phyloP scores from a whole-genome alignment of 1,140 invertebrate species.

The Glossosoma conforme region DNA sequence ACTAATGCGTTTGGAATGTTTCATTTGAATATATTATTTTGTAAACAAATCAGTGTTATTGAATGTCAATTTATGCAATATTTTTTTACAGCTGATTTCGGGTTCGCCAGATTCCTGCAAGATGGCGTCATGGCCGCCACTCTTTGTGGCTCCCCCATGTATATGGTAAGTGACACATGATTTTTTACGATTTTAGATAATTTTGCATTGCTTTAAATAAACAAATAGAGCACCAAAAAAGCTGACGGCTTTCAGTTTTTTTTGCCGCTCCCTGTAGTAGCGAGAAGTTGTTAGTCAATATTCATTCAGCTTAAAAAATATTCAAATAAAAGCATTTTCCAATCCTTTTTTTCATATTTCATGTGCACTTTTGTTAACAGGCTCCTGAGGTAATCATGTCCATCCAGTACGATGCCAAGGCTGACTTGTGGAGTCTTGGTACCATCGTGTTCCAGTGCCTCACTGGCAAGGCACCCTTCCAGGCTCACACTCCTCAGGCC shows the following conservation, averaged over 20 bases:
- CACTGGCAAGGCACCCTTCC: conserved; percentile 97
- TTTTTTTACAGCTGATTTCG: conserved; percentile 87
- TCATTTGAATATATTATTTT: too few relatives aligned
- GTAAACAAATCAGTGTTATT: too few relatives aligned
- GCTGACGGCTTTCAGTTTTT: too few relatives aligned
- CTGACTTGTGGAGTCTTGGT: conserved; percentile 97
- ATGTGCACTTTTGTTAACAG: conserved; percentile 47
- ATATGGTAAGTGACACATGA: conserved; percentile 87
- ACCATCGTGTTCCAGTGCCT: conserved; percentile 99
- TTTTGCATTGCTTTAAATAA: too few relatives aligned
- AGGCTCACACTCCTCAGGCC: conserved; percentile 96
- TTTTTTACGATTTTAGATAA: too few relatives aligned
- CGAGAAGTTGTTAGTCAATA: too few relatives aligned
- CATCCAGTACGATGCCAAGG: conserved; percentile 96
- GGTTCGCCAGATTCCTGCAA: conserved; percentile 96
- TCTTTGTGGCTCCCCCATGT: conserved; percentile 99
- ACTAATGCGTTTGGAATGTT: too few relatives aligned
- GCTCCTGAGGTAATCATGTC: conserved; percentile 99
- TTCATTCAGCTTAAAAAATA: too few relatives aligned
- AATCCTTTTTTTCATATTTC: not conserved
- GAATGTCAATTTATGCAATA: too few relatives aligned
- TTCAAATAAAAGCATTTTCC: too few relatives aligned
- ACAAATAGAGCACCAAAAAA: too few relatives aligned
- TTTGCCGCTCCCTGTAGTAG: too few relatives aligned
- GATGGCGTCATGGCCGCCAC: conserved; percentile 99